Conservation (phyloP, 2,888 invertebrate species). For the Odontocerum albicorne region DNA sequence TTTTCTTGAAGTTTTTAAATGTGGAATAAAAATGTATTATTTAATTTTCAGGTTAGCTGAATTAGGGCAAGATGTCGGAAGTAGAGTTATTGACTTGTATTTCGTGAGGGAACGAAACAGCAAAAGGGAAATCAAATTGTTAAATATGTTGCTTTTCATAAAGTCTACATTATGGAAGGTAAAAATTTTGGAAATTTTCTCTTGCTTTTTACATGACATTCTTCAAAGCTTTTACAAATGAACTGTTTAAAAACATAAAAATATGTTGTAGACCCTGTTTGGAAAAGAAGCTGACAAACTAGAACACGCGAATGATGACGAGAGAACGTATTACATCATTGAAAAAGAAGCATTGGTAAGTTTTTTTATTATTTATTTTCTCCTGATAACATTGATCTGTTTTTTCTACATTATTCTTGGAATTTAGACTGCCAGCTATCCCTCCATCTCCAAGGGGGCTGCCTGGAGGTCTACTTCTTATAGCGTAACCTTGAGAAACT, state of each 20-base stretch:
- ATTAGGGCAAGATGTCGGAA: slow-evolving; percentile 93
- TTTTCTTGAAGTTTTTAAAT: too few relatives aligned
- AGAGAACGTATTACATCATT: slow-evolving; percentile 96
- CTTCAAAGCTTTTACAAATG: background rate
- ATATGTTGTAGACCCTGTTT: slow-evolving; percentile 83
- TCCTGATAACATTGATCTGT: too few relatives aligned
- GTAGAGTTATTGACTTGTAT: slow-evolving; percentile 89
- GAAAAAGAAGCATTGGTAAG: slow-evolving; percentile 92
- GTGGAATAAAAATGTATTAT: too few relatives aligned
- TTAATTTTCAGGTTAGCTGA: slow-evolving; percentile 84
- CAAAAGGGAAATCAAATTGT: slow-evolving; percentile 91
- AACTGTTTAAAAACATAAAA: too few relatives aligned
- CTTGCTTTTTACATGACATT: background rate
- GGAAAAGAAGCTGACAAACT: slow-evolving; percentile 98
- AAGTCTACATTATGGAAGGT: slow-evolving; percentile 98
- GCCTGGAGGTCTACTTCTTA: too few relatives aligned
- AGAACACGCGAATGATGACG: slow-evolving; percentile 98
- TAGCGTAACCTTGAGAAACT: too few relatives aligned
- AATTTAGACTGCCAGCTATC: background rate
- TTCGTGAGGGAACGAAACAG: slow-evolving; percentile 91
- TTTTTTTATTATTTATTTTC: too few relatives aligned
- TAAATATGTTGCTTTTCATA: slow-evolving; percentile 93
- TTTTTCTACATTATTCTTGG: background rate
- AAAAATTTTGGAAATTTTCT: slow-evolving; percentile 36
- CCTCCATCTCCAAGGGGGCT: background rate